Percentiles rank a stretch among this genome's conserved stretches.
Evolutionary conservation across 2,888 invertebrate species (phyloP).

Genomic region (Brachynemurus nebulosus): DNA sequence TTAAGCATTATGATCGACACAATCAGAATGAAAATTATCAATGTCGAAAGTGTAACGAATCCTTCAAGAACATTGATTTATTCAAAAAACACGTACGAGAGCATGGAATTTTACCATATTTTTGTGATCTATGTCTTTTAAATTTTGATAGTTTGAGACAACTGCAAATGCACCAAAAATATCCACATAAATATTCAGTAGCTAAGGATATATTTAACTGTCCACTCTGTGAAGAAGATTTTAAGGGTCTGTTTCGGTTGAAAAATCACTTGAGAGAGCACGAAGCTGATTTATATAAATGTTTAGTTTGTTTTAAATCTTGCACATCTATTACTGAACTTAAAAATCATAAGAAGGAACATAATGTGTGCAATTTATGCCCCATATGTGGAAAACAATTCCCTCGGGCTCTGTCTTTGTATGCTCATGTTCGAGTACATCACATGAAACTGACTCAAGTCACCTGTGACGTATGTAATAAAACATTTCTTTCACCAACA

Average conservation of each 20-base stretch:
- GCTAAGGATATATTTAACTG: not conserved
- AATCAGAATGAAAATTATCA: not conserved
- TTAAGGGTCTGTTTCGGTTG: not conserved
- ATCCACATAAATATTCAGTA: not conserved
- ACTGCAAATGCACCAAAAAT: not conserved
- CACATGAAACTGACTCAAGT: not conserved
- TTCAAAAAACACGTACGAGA: not conserved
- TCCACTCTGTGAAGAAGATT: not conserved
- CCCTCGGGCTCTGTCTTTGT: not conserved
- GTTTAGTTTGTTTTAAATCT: not conserved
- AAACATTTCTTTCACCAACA: not conserved
- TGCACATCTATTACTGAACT: not conserved
- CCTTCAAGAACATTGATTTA: not conserved
- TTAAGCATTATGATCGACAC: not conserved
- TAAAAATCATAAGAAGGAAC: not conserved
- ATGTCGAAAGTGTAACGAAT: not conserved
- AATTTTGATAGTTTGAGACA: not conserved
- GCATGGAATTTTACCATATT: not conserved
- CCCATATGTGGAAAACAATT: not conserved
- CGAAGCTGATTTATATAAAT: not conserved
- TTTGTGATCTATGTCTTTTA: not conserved
- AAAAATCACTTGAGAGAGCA: not conserved
- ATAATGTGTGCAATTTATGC: conserved; percentile 1
- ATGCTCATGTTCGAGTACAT: not conserved
- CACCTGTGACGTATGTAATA: not conserved